Conservation (phyloP, 2,797 vertebrate species). For the Calcarius lapponicus region DNA sequence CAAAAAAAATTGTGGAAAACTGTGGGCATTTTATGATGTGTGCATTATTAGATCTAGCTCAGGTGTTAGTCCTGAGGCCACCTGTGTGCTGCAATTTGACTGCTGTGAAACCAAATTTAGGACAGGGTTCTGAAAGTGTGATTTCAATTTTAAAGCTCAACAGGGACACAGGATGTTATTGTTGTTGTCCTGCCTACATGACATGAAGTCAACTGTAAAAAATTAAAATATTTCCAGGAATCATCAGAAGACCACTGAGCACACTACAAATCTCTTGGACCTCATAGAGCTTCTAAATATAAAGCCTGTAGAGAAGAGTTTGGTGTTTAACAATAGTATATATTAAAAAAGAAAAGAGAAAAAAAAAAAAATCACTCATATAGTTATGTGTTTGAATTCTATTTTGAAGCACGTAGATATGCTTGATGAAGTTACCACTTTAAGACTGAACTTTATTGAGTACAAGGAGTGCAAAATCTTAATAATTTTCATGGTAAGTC, state of each 20-base stretch:
- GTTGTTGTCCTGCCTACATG: not conserved
- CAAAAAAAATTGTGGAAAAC: not conserved
- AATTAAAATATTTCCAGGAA: slow-evolving; percentile 40
- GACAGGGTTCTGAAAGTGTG: not conserved
- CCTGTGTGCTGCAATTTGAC: not conserved
- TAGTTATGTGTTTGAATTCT: not conserved
- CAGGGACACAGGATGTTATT: not conserved
- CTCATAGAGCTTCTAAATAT: not conserved
- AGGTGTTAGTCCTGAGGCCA: not conserved
- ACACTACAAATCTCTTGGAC: not conserved
- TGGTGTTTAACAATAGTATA: not conserved
- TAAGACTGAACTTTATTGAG: not conserved
- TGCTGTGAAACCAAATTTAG: slow-evolving; percentile 36
- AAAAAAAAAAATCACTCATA: not conserved
- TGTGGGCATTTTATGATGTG: not conserved
- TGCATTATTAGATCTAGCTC: not conserved
- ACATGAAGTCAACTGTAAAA: not conserved
- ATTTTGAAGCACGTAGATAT: not conserved
- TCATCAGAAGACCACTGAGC: not conserved
- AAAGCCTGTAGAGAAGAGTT: not conserved
- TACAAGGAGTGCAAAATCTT: not conserved
- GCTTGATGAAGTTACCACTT: not conserved
- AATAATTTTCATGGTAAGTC: not conserved
- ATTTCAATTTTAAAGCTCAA: slow-evolving; percentile 44
- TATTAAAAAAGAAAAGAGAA: not conserved